These are phyloP conservation scores for Ceriagrion tenellum DNA, from an alignment of 2,888 invertebrate genomes.

Conservation along the genomic window DNA sequence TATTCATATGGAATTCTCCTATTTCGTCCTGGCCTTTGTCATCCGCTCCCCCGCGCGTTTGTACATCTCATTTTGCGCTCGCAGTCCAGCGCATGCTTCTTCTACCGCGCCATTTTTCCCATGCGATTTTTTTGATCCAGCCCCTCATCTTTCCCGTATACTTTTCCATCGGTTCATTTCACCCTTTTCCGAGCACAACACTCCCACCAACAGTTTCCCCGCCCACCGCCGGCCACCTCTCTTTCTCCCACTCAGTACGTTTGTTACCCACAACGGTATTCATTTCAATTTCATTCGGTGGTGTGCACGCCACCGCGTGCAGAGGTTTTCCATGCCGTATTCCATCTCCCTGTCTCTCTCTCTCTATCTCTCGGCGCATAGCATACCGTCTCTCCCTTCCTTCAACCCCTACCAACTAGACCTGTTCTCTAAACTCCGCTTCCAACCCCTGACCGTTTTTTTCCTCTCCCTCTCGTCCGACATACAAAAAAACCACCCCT, in stretches of 20 bases:
- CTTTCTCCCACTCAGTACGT: slow-evolving; percentile 22
- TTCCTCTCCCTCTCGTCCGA: neutral
- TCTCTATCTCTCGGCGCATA: neutral
- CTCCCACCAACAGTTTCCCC: neutral
- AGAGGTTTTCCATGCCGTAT: neutral
- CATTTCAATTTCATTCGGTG: slow-evolving; percentile 63
- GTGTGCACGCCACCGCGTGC: slow-evolving; percentile 29
- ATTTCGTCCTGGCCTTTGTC: neutral
- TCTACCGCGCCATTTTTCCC: neutral
- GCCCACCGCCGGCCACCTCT: neutral
- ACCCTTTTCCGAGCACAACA: neutral
- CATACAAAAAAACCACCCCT: neutral
- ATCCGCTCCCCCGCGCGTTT: neutral
- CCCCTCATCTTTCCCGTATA: neutral
- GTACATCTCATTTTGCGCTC: neutral
- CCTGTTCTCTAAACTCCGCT: neutral
- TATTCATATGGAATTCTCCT: neutral
- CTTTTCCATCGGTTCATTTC: slow-evolving; percentile 15
- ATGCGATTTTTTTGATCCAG: neutral
- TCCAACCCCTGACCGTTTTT: neutral
- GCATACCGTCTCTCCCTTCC: neutral
- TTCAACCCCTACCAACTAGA: neutral
- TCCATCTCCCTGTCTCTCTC: neutral
- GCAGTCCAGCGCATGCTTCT: neutral
- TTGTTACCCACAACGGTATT: slow-evolving; percentile 54